A percentile compares a stretch with the other conserved stretches of the same genome.
Conservation (phyloP, 2,888 invertebrate genomes). For the Cephonodes hylas region DNA sequence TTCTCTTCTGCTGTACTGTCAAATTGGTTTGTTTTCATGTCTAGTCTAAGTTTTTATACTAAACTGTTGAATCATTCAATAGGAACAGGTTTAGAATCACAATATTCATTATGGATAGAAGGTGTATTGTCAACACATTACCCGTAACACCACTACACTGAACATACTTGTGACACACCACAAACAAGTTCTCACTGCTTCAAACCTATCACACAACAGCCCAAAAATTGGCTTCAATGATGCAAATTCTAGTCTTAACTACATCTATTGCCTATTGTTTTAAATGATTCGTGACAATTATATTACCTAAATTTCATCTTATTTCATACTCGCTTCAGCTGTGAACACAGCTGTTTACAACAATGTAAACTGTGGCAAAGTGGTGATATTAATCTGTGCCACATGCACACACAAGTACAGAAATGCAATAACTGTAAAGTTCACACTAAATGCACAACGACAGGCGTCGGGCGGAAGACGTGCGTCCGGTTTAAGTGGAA, state of each 20-base stretch:
- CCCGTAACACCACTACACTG: not conserved
- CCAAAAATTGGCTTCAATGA: constrained; percentile 11
- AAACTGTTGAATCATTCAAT: not conserved
- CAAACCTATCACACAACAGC: constrained; percentile 22
- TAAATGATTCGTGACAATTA: constrained; percentile 26
- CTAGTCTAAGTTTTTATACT: not conserved
- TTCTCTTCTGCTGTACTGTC: constrained; percentile 33
- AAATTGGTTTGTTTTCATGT: constrained; percentile 16
- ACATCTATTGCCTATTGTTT: constrained; percentile 27
- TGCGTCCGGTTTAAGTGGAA: constrained; percentile 61
- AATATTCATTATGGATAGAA: not conserved
- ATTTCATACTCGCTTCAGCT: constrained; percentile 71
- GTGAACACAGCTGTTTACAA: constrained; percentile 57
- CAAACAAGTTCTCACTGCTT: constrained; percentile 40
- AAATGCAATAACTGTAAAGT: constrained; percentile 56
- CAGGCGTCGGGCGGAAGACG: constrained; percentile 42
- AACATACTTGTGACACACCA: constrained; percentile 14
- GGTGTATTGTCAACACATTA: constrained; percentile 24
- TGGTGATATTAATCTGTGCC: constrained; percentile 36
- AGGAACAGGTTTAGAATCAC: not conserved
- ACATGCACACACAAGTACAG: constrained; percentile 51
- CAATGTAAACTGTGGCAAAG: constrained; percentile 34
- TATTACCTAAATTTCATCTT: constrained; percentile 78
- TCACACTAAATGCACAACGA: constrained; percentile 71
- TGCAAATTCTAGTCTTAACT: constrained; percentile 26